Base-by-base conservation (phyloP, 1,140 invertebrate genomes). In the Drosophila leontia region DNA sequence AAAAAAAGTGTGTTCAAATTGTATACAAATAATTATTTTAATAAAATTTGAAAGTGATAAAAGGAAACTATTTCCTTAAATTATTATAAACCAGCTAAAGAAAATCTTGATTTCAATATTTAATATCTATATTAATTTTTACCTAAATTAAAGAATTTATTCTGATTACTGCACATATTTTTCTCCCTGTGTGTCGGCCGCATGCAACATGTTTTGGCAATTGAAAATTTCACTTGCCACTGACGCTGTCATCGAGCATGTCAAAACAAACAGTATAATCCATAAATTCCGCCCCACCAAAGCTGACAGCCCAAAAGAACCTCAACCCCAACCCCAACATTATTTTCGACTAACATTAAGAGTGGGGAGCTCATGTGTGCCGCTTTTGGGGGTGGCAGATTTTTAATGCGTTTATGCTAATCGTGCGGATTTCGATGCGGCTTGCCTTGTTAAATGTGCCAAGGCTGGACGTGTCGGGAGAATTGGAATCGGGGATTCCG, bases 321-420 rank as follows among this genome's bases (percentile, higher is more conserved):
- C 26, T 15, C 11, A 15, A 7, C 12, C 29, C 11, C 1, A 47
- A 4, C 47, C 65, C 47, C 65, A 9, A 47, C 47, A 56, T 39
- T 35, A 42, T 35, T 69, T 67, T 67, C 8, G 15, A 29, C 15
- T 17, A 37, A 58, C 37, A 29, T 29, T 29, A 29, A 12, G 47
- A 32, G 35, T 29, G 23, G 9, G 9, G 8, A 48, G 13, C 53
- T 42, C 69, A 72, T 71, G 55, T 75, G 67, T 17, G 37, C n/a
- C 32, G 17, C 47, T 34, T 34, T 17, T 29, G 32, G 69, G 67
- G 60, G 74, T 76, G 82, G 78, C 82, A 90, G 81, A 88, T 88
- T 92, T 92, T 92, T 91, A 92, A 92, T 92, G 91, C 91, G 90
- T 92, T 92, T 92, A 92, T 91, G 91, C 80, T 92, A 91, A 92